phyloP scores from a whole-genome alignment of 2,888 invertebrate genomes.

The Torymus aiolomorphi region DNA sequence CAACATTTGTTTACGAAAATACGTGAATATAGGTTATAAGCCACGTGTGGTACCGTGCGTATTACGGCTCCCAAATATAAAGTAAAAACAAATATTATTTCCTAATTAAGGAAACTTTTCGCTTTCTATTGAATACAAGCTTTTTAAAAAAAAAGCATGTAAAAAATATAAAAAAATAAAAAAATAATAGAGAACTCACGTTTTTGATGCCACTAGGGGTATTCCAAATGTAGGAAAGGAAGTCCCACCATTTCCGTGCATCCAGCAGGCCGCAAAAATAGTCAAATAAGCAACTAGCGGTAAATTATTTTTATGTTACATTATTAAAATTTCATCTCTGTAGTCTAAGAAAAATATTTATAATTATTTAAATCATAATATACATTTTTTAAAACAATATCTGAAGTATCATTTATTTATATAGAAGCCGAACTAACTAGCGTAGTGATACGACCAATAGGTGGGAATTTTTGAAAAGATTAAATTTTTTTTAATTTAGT shows the following conservation, averaged over 20 bases:
- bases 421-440: not conserved
- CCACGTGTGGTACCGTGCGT: slow-evolving; percentile 50
- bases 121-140: no score
- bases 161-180: slow-evolving; percentile 60
- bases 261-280: not conserved
- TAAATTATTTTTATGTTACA: no score
- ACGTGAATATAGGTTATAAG: slow-evolving; percentile 42
- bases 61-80: not conserved
- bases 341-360: no score
- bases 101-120: not conserved
- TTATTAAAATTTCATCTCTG: no score
- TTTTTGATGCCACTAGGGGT: slow-evolving; percentile 89
- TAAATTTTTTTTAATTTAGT: no score
- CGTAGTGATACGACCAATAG: not conserved
- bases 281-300: slow-evolving; percentile 19
- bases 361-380: not conserved
- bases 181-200: slow-evolving; percentile 76
- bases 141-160: slow-evolving; percentile 64
- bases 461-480: not conserved
- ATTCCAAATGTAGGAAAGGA: slow-evolving; percentile 69
- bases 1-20: not conserved
- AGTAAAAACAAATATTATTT: slow-evolving; percentile 3
- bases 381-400: not conserved
- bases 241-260: slow-evolving; percentile 52
- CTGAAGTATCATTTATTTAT: no score